Evolutionary conservation across 2,113 vertebrate genomes (phyloP).

Genomic region (Gracilinanus agilis): DNA sequence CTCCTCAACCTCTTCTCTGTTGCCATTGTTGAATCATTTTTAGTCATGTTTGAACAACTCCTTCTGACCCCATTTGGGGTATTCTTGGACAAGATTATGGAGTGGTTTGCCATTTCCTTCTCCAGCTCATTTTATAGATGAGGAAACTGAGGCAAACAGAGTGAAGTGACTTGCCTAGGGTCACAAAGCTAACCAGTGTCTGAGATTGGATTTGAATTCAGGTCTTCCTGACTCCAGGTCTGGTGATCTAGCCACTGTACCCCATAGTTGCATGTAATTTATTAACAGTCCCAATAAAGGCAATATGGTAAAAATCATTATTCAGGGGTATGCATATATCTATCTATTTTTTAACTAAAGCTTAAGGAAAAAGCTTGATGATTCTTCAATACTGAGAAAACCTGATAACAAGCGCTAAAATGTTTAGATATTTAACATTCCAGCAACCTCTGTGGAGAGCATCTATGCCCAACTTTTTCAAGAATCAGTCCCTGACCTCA

Average conservation of each 20-base stretch:
- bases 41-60: background rate
- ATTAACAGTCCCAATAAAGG: conserved; percentile 34
- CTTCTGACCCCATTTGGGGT: background rate
- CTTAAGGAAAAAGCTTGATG: background rate
- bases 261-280: background rate
- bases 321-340: conserved; percentile 34
- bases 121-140: background rate
- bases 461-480: background rate
- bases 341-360: background rate
- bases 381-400: conserved; percentile 37
- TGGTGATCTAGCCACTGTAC: background rate
- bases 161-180: background rate
- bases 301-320: conserved; percentile 28
- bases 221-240: background rate
- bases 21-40: background rate
- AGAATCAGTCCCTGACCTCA: background rate
- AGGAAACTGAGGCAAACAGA: background rate
- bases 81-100: background rate
- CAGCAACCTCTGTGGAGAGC: background rate
- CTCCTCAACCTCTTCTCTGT: background rate
- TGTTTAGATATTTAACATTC: conserved; percentile 38
- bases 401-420: conserved; percentile 35
- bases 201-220: background rate
- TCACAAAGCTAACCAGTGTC: background rate
- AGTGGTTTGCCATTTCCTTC: background rate